Conservation (phyloP, 53 echinoderm and acorn worm genomes). For the Patiria pectinifera region DNA sequence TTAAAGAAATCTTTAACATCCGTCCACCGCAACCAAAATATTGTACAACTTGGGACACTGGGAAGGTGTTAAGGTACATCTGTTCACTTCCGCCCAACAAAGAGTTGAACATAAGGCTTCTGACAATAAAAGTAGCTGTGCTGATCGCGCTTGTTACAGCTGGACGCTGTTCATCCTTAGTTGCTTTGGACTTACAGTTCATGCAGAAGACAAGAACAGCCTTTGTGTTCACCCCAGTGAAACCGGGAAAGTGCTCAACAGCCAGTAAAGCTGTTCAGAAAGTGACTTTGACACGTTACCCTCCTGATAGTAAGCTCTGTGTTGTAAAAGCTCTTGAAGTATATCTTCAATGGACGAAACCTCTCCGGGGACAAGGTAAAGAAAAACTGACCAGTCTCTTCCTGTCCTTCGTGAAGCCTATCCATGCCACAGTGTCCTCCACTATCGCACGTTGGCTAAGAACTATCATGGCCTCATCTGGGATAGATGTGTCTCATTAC, state of each 20-base stretch:
- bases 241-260: not conserved
- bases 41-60: slow-evolving; percentile 20
- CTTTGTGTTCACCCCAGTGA: not conserved
- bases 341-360: slow-evolving; percentile 16
- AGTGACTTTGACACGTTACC: slow-evolving; percentile 8
- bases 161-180: not conserved
- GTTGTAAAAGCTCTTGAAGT: slow-evolving; percentile 32
- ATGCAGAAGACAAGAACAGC: not conserved
- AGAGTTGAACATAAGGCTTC: not conserved
- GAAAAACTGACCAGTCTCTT: not conserved
- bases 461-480: slow-evolving; percentile 30
- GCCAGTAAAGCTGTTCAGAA: not conserved
- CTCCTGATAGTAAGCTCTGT: slow-evolving; percentile 22
- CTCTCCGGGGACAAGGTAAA: not conserved
- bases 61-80: slow-evolving; percentile 1
- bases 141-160: not conserved
- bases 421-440: slow-evolving; percentile 17
- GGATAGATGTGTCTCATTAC: slow-evolving; percentile 25
- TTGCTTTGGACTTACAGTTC: not conserved
- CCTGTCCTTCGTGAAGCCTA: not conserved
- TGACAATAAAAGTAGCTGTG: no score
- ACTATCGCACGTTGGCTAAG: slow-evolving; percentile 50
- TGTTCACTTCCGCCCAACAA: not conserved
- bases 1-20: slow-evolving; percentile 22
- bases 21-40: slow-evolving; percentile 32